Percentiles rank a stretch among this genome's conserved stretches.
Evolutionary conservation across 2,888 invertebrate genomes (phyloP).

Genomic region (Erannis defoliaria): DNA sequence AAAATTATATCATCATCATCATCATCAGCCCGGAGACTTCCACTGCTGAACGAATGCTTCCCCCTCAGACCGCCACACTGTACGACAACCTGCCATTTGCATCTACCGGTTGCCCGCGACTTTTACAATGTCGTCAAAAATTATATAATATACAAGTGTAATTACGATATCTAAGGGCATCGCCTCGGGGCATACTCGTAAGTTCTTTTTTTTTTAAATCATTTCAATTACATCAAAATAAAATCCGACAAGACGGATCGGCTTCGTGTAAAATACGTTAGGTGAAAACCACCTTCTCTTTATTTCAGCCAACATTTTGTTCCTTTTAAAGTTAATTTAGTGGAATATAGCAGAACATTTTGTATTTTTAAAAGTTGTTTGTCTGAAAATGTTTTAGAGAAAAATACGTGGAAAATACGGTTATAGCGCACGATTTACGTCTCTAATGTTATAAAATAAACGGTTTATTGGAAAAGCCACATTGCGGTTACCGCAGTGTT

Average conservation of each 20-base stretch:
- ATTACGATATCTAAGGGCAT: no score
- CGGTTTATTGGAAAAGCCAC: conserved; percentile 3
- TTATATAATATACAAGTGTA: no score
- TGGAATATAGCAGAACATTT: conserved; percentile 1
- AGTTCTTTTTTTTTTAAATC: no score
- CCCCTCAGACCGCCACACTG: no score
- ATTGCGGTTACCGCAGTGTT: not conserved
- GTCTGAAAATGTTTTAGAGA: not conserved
- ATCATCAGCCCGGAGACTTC: no score
- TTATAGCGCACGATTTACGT: not conserved
- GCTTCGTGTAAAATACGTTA: conserved; percentile 5
- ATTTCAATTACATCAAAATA: not conserved
- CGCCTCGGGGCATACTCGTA: no score
- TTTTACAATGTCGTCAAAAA: no score
- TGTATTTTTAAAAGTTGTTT: not conserved
- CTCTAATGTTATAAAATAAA: not conserved
- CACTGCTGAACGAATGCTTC: no score
- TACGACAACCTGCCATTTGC: no score
- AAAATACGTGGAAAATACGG: not conserved
- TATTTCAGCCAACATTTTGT: not conserved
- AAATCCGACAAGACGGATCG: not conserved
- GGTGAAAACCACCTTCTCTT: not conserved
- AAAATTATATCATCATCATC: no score
- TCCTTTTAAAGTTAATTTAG: no score
- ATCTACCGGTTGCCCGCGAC: no score